These are phyloP conservation scores for Aradophagus sp. DNA, from an alignment of 1,140 invertebrate genomes.

Conservation along the genomic window DNA sequence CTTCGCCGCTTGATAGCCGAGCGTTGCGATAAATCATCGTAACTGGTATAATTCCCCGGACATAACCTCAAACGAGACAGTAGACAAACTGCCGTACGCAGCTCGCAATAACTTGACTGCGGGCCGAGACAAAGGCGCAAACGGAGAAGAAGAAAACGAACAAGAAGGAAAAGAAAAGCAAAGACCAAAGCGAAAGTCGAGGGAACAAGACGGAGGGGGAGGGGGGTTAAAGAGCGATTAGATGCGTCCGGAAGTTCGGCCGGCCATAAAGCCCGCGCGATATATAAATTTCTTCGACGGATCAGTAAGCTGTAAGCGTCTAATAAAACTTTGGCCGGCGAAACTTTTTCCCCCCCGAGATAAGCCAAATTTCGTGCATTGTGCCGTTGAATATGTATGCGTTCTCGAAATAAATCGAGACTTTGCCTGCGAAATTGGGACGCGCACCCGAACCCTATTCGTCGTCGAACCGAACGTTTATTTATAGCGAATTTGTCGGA, in stretches of 20 bases:
- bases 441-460: slow-evolving; percentile 39
- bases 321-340: slow-evolving; percentile 43
- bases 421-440: slow-evolving; percentile 45
- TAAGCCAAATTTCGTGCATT: slow-evolving; percentile 51
- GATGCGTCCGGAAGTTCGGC: slow-evolving; percentile 13
- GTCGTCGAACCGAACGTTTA: slow-evolving; percentile 35
- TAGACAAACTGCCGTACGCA: too few relatives aligned
- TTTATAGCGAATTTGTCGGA: slow-evolving; percentile 34
- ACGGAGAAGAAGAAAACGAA: too few relatives aligned
- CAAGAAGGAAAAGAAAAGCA: too few relatives aligned
- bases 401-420: slow-evolving; percentile 55
- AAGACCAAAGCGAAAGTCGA: too few relatives aligned
- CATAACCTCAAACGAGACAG: too few relatives aligned
- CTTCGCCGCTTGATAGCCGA: too few relatives aligned
- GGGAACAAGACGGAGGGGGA: neutral
- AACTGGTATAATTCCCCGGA: too few relatives aligned
- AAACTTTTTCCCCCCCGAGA: slow-evolving; percentile 51
- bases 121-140: too few relatives aligned
- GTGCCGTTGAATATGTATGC: slow-evolving; percentile 45
- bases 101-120: too few relatives aligned
- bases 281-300: slow-evolving; percentile 46
- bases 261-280: slow-evolving; percentile 12
- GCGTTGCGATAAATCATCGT: too few relatives aligned
- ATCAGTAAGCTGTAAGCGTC: slow-evolving; percentile 48
- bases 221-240: slow-evolving; percentile 21